Conservation (phyloP, 92 coral and sea anemone genomes). For the Heliopora coerulea region DNA sequence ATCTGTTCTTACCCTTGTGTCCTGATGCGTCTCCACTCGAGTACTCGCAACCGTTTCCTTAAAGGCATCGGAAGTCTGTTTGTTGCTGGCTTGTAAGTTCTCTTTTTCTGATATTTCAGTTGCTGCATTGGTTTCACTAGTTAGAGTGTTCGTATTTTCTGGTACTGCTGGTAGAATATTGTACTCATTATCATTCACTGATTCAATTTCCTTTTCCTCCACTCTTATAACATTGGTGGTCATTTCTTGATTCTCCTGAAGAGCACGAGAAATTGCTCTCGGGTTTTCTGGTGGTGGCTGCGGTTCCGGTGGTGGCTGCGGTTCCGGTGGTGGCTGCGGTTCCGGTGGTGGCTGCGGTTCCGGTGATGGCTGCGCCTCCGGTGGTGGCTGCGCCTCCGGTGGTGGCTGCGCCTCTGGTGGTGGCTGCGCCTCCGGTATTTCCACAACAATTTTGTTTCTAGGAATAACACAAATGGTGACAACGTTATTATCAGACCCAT, state of each 20-base stretch:
- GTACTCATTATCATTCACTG: background rate
- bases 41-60: background rate
- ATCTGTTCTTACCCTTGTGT: background rate
- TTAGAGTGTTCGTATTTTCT: background rate
- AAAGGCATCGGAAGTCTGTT: background rate
- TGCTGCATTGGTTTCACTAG: background rate
- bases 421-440: too few species aligned
- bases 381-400: too few species aligned
- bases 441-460: too few species aligned
- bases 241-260: background rate
- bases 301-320: too few species aligned
- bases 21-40: background rate
- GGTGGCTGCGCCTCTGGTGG: too few species aligned
- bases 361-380: too few species aligned
- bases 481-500: too few species aligned
- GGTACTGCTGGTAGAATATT: background rate
- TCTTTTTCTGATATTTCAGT: slow-evolving; percentile 22
- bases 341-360: too few species aligned
- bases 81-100: background rate
- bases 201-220: background rate
- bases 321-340: too few species aligned
- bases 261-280: background rate
- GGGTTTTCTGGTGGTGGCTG: background rate
- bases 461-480: too few species aligned
- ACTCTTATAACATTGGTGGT: background rate